These are phyloP conservation scores for Chelonoidis abingdonii DNA, from an alignment of 2,113 vertebrate genomes.

Conservation along the genomic window DNA sequence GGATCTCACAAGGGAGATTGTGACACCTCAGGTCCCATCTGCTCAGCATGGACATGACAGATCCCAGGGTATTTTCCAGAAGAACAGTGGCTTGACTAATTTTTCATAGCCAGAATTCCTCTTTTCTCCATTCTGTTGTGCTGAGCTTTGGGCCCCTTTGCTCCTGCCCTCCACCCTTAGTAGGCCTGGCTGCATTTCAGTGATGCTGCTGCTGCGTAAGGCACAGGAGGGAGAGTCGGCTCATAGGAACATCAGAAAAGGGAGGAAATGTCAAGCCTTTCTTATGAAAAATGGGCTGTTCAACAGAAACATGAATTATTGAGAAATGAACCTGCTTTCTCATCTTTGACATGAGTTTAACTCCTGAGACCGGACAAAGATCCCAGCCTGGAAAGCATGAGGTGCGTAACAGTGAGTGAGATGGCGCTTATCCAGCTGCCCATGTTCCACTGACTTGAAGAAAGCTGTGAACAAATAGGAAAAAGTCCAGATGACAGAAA, in stretches of 20 bases:
- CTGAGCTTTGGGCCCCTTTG: not conserved
- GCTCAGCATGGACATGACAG: not conserved
- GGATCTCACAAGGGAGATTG: not conserved
- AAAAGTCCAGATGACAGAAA: not conserved
- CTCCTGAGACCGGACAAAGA: not conserved
- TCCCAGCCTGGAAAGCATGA: not conserved
- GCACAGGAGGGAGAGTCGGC: not conserved
- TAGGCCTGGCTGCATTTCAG: not conserved
- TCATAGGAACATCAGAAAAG: not conserved
- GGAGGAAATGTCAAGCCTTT: not conserved
- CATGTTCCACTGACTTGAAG: not conserved
- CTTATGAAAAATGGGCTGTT: slow-evolving; percentile 45
- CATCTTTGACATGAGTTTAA: slow-evolving; percentile 15
- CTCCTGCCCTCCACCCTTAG: not conserved
- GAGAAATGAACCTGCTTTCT: not conserved
- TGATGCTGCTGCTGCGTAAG: not conserved
- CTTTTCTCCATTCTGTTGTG: not conserved
- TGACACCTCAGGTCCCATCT: not conserved
- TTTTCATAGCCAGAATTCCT: not conserved
- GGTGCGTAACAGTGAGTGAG: fast-evolving
- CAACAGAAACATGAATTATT: slow-evolving; percentile 44
- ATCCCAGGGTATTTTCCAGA: not conserved
- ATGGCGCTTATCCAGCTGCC: not conserved
- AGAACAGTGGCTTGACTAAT: not conserved
- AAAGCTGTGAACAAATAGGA: not conserved